Evolutionary conservation across 2,888 invertebrate species (phyloP).

Genomic region (Eurois occulta): DNA sequence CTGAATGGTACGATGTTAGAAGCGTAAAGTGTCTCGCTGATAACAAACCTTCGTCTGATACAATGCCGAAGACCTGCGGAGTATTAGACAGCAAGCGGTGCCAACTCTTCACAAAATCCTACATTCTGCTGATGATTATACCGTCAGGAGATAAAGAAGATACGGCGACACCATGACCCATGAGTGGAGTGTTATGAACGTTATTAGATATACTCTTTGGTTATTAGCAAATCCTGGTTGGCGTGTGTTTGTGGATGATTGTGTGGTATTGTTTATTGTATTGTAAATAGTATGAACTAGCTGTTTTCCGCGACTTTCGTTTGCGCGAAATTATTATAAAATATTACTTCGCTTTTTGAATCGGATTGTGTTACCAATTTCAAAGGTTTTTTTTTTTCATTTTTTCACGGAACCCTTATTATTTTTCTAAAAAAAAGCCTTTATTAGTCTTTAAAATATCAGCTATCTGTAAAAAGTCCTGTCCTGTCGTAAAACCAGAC

Average conservation of each 20-base stretch:
- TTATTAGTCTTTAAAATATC: no score
- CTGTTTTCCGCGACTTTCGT: no score
- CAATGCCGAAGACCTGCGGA: neutral
- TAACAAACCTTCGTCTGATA: neutral
- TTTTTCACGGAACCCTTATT: no score
- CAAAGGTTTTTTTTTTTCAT: no score
- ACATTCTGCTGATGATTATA: neutral
- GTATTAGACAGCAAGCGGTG: neutral
- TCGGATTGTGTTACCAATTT: no score
- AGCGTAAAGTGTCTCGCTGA: neutral
- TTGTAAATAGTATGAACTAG: slow-evolving; percentile 26
- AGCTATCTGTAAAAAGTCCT: no score
- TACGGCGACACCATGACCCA: neutral
- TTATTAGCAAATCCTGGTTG: neutral
- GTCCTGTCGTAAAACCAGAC: no score
- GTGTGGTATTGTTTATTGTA: neutral
- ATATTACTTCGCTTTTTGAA: no score
- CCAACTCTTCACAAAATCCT: slow-evolving; percentile 5
- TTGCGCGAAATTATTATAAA: no score
- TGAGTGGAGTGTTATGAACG: slow-evolving; percentile 11
- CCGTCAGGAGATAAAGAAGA: neutral
- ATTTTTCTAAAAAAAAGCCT: no score
- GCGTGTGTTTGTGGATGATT: neutral
- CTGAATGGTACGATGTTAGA: neutral
- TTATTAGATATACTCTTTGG: neutral